Base-by-base conservation (phyloP, 1,140 invertebrate species). In the Amphibalanus amphitrite region DNA sequence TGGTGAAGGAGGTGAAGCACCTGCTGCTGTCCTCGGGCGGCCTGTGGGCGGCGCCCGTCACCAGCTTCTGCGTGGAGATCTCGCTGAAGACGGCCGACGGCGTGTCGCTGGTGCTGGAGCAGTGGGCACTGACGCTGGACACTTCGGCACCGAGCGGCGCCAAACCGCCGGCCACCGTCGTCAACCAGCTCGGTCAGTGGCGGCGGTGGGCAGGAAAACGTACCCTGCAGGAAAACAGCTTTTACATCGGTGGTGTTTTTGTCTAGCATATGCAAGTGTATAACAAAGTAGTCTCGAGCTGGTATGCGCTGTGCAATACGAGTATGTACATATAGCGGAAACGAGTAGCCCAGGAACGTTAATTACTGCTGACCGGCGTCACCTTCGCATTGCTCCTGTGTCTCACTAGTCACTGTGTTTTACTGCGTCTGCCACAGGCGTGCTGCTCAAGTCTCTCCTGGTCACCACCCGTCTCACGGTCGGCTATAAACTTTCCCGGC, bases 51-150 rank as follows among this genome's bases (percentile, higher is more conserved):
- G 82, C 88, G 75, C 88, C 88, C 23, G 78, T 95, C 20, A 93
- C 92, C 78, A 67, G 26, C 26, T 67, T 67, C 23, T 67, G 65
- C 17, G 87, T 96, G 67, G 95, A 97, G 84, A 96, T 96, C 71
- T 94, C 91, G 0, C 82, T 97, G 20, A 86, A 88, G 78, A 95
- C 93, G 15, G 84, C 87, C 8, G 93, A 96, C 79, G 91, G 90
- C n/a, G 92, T 95, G 76, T 87, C 87, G 74, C 91, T 96, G 88
- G 87, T 92, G 29, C 82, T 97, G 67, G 94, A 97, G 81, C 86
- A 89, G 25, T 97, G 94, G 94, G 89, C 87, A 69, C 80, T 92
- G 74, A 83, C 85, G 72, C 80, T 82, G 40, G 71, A 74, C 25
- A 75, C 76, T 67, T 72, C 73, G 28, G 72, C 38, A 67, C 74